phyloP scores from a whole-genome alignment of 2,113 vertebrate genomes.

The Turdus rufiventris region DNA sequence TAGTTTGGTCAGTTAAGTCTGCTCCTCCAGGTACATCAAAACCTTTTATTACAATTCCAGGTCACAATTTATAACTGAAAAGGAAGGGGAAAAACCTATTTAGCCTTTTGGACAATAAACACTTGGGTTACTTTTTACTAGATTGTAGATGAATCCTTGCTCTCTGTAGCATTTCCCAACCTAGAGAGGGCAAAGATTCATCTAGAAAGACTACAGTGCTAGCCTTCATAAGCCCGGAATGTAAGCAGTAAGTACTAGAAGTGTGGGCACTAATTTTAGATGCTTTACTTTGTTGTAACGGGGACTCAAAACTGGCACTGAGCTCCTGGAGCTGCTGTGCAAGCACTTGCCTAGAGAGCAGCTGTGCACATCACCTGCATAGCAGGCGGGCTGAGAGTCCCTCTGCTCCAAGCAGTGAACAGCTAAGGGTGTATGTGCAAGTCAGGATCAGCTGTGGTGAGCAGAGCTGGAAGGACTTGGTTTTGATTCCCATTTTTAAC shows the following conservation, averaged over 20 bases:
- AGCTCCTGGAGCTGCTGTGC: neutral
- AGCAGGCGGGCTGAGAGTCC: neutral
- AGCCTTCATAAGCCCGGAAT: neutral
- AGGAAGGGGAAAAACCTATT: neutral
- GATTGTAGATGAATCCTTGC: too few species aligned
- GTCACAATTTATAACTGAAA: neutral
- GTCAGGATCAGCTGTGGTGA: neutral
- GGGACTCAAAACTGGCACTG: neutral
- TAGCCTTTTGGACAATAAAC: neutral
- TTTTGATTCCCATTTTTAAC: neutral
- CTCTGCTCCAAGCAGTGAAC: neutral
- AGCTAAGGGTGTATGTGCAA: neutral
- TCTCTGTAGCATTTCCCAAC: neutral
- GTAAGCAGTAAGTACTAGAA: neutral
- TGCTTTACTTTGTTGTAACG: neutral
- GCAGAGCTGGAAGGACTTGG: neutral
- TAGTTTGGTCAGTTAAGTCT: neutral
- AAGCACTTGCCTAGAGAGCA: neutral
- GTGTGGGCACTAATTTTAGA: neutral
- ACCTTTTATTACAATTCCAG: neutral
- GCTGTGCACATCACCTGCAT: fast-evolving
- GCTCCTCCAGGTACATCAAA: neutral
- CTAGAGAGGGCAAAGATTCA: neutral
- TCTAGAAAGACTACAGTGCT: neutral
- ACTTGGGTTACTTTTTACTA: neutral